Evolutionary conservation across 1,140 invertebrate species (phyloP), one percentile per base, ranked within the genome.

Genomic region (Drosophila ficusphila): DNA sequence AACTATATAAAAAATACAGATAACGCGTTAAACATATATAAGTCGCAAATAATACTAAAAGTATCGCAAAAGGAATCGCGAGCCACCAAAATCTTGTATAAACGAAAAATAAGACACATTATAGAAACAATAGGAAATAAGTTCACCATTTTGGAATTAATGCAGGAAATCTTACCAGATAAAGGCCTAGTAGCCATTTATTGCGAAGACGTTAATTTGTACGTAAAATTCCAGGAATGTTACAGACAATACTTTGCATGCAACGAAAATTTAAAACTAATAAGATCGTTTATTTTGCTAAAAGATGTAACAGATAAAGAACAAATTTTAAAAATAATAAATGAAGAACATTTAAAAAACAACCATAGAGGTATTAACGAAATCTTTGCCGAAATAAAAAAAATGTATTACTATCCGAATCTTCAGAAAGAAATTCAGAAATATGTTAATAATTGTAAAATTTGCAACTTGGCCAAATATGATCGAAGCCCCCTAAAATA

Each of bases 191-290:
- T 29, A 19, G 16, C 25, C 14, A 48, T 49, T 1, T 58, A 18
- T 51, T 48, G 42, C 5, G 31, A 58, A 21, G 38, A 54, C 25
- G 1, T 33, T 21, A 54, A 21, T 7, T 7, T 16, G 12, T 36
- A 42, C 25, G 16, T 42, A 11, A 42, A 42, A 41, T 54, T 42
- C 8, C 38, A 54, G 25, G 38, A 54, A 42, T 41, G 27, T 12
- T 54, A 54, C 12, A 42, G 36, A 54, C 23, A 49, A 9, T 58
- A 27, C 19, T 58, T 58, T 36, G 33, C 41, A 18, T 47, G 19
- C 44, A 49, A 58, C 9, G 14, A 9, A 12, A 58, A 58, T 11
- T 11, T 58, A 49, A 54, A 42, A 31, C 2, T 33, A 54, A 29
- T 54, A 29, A 41, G 23, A 42, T 54, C 25, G 4, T 54, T 39